These are phyloP conservation scores for Perca flavescens DNA, from an alignment of 2,113 vertebrate species.

Conservation along the genomic window DNA sequence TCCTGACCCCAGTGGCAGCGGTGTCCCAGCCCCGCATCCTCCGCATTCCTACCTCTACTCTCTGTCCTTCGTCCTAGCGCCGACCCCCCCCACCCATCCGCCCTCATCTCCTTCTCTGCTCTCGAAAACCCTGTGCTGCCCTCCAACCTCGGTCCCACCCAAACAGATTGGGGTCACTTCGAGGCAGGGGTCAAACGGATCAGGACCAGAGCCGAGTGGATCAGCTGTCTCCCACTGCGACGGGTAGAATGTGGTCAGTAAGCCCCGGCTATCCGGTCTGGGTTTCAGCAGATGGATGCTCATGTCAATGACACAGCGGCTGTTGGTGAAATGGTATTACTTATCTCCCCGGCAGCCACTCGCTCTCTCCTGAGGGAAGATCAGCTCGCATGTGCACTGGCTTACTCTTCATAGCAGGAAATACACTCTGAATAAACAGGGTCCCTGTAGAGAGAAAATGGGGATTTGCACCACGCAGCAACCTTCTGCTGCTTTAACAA, in stretches of 20 bases:
- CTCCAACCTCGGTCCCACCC: not conserved
- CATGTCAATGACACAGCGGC: constrained; percentile 59
- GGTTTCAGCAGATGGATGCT: constrained; percentile 59
- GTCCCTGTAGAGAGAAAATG: constrained; percentile 13
- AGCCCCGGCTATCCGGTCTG: constrained; percentile 54
- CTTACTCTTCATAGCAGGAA: constrained; percentile 47
- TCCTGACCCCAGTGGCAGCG: not conserved
- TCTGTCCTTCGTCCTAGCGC: not conserved
- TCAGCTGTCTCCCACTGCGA: constrained; percentile 64
- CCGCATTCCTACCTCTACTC: constrained; percentile 19
- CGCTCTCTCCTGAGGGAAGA: constrained; percentile 48
- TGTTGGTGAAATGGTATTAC: constrained; percentile 65
- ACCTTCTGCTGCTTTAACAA: constrained; percentile 12
- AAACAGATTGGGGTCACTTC: constrained; percentile 64
- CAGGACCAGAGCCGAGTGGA: constrained; percentile 66
- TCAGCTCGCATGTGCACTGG: constrained; percentile 49
- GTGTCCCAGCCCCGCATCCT: not conserved
- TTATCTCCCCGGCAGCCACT: constrained; percentile 58
- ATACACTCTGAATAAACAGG: constrained; percentile 44
- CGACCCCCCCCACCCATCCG: constrained; percentile 16
- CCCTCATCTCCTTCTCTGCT: constrained; percentile 16
- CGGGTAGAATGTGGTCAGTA: constrained; percentile 59
- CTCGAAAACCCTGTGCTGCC: constrained; percentile 9
- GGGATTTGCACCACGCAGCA: not conserved
- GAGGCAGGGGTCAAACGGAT: constrained; percentile 61